Evolutionary conservation across 92 coral and sea anemone genomes (phyloP).

Genomic region (Blastomussa wellsi): DNA sequence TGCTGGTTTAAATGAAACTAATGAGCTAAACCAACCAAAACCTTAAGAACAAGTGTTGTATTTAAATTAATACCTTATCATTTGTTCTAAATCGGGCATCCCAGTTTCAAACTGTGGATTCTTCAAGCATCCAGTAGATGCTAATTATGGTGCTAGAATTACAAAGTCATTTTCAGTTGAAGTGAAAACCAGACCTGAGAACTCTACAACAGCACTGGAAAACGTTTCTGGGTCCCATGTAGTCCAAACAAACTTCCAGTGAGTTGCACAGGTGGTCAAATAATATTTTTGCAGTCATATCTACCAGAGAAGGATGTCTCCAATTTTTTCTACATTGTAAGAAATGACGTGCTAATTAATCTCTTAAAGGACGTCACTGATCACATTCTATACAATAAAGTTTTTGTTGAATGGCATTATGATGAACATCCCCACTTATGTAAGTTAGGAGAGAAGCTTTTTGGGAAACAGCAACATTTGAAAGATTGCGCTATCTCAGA

Average conservation of each 20-base stretch:
- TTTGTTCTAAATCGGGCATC: slow-evolving; percentile 31
- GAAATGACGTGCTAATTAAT: slow-evolving; percentile 54
- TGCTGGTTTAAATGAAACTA: too few species aligned
- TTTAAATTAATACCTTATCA: slow-evolving; percentile 23
- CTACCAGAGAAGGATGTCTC: slow-evolving; percentile 50
- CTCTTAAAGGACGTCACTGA: slow-evolving; percentile 43
- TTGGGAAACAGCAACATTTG: slow-evolving; percentile 35
- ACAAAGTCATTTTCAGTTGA: slow-evolving; percentile 24
- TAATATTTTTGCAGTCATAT: slow-evolving; percentile 49
- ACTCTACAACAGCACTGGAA: slow-evolving; percentile 16
- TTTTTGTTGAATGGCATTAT: slow-evolving; percentile 50
- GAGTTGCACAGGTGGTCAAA: slow-evolving; percentile 24
- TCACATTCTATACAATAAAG: slow-evolving; percentile 39
- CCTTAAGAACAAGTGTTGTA: too few species aligned
- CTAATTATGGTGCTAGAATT: slow-evolving; percentile 47
- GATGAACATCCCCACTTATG: slow-evolving; percentile 28
- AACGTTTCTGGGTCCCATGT: slow-evolving; percentile 32
- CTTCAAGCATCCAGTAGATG: slow-evolving; percentile 38
- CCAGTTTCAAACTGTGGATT: slow-evolving; percentile 50
- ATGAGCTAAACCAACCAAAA: too few species aligned
- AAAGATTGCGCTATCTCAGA: slow-evolving; percentile 30
- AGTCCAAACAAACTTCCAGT: slow-evolving; percentile 46
- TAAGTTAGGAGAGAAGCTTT: not conserved
- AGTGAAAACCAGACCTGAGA: slow-evolving; percentile 41
- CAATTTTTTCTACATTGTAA: slow-evolving; percentile 20